Base-by-base conservation (phyloP, 2,888 invertebrate genomes). In the Gymnosoma rotundatum region DNA sequence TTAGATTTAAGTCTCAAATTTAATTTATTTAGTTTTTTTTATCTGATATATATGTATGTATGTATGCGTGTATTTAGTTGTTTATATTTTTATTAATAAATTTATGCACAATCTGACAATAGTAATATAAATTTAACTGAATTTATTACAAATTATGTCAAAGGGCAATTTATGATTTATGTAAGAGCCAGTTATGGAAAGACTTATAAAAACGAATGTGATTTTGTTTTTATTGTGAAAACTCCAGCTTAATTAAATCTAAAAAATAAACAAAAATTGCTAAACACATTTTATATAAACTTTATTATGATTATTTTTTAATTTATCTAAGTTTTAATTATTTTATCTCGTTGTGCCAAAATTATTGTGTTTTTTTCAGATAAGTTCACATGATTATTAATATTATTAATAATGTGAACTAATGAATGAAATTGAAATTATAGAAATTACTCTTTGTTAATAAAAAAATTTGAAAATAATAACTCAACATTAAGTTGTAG, bases 131-230 rank as follows among this genome's bases (percentile, higher is more conserved):
- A 60, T 58, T 74, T 66, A 67, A 75, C 36, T 83, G 69, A 75
- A 83, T 78, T 76, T 80, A 83, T 76, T 83, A 80, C 83, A 84
- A 78, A 80, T 78, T 73, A 74, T 84, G 83, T 84, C 83, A 84
- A 84, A 84, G 83, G 80, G 83, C 83, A 76, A 80, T 78, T 80
- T 80, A 25, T 70, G 69, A 63, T 75, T 81, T 81, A 81, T 74
- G 61, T 61, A 80, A 80, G 21, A 48, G 56, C 38, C 64, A 48
- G 45, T 2, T 6, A n/a, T n/a, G 7, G 2, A 14, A 14, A 48
- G 16, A 48, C 3, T 16, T 1, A 48, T n/a, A 16, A 25, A 66
- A 42, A 60, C 52, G 42, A 21, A 66, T 21, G 36, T 32, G 42
- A 12, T 52, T 20, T 61, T n/a, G n/a, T n/a, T n/a, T 25, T 36